Evolutionary conservation across 2,888 invertebrate species (phyloP), one percentile per base, ranked within the genome.

Genomic region (Ditula angustiorana): DNA sequence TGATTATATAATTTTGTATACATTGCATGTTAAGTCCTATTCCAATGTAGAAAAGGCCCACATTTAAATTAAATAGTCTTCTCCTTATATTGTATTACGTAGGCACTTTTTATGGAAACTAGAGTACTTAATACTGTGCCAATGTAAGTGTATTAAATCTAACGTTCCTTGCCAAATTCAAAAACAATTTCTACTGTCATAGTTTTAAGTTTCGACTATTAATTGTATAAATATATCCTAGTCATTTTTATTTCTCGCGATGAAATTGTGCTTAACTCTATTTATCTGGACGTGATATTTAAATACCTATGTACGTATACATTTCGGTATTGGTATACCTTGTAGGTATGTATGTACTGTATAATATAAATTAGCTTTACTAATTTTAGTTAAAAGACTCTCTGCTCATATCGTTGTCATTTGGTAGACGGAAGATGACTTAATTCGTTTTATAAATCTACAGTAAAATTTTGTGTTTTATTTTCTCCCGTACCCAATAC

Each of bases 201-300:
- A 59, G 57, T 35, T 50, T 57, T 63, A 57, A 57, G 62, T 23
- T 56, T 23, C 19, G 19, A 19, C 41, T 57, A 52, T 52, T 11
- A 37, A 19, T 19, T 41, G 10, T 41, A 58, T 50, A 3, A 35
- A 53, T 53, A 24, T 28, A 46, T 64, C 46, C 64, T 64, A 64
- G 64, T 64, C 64, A 64, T 30, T 26, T 50, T 47, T 23, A n/a
- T 41, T 50, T 23, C 46, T 47, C 64, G 53, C 64, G 64, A 59
- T 59, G 1, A 53, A 64, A 58, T 64, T 64, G 59, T 64, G 63
- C 52, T 58, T 59, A 59, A 28, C 7, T 56, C 19, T 50, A 63
- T 58, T 58, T 58, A 58, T 58, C 41, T 35, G 16, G 30, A 19
- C 37, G 41, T 63, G 50, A 62, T 57, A 56, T 47, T 47, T 50